These are phyloP conservation scores for Fragum whitleyi DNA, from an alignment of 2,888 invertebrate species.

Conservation along the genomic window DNA sequence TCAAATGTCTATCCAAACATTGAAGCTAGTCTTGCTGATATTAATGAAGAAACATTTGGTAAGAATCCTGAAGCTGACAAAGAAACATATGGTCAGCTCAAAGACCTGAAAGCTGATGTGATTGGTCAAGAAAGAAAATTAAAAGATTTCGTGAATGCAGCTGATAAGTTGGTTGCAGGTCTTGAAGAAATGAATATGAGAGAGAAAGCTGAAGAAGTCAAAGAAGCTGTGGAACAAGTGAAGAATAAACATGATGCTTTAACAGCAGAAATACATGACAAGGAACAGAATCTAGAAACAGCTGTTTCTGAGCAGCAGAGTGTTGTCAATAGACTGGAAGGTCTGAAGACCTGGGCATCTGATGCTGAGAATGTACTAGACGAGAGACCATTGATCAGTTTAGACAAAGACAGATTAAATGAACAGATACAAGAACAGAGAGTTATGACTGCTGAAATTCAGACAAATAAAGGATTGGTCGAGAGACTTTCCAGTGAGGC, in stretches of 20 bases:
- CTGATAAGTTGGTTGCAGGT: conserved; percentile 92
- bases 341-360: conserved; percentile 75
- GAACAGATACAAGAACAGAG: conserved; percentile 96
- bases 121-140: conserved; percentile 81
- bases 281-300: conserved; percentile 78
- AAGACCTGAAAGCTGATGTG: conserved; percentile 80
- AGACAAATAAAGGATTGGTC: conserved; percentile 77
- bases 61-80: conserved; percentile 73
- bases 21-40: conserved; percentile 73
- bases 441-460: conserved; percentile 85
- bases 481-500: conserved; percentile 77
- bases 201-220: conserved; percentile 73
- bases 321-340: conserved; percentile 79
- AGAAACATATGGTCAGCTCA: conserved; percentile 72
- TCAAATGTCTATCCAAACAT: conserved; percentile 75
- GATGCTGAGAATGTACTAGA: conserved; percentile 76
- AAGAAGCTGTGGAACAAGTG: conserved; percentile 64
- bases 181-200: conserved; percentile 89
- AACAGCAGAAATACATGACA: conserved; percentile 74
- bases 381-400: conserved; percentile 89
- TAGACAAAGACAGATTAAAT: conserved; percentile 93
- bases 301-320: conserved; percentile 81
- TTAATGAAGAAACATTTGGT: conserved; percentile 71
- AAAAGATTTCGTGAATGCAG: conserved; percentile 87
- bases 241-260: conserved; percentile 75